Percentiles rank a stretch among this genome's conserved stretches.
Evolutionary conservation across 1,140 invertebrate species (phyloP).

Genomic region (Eumaeus atala): DNA sequence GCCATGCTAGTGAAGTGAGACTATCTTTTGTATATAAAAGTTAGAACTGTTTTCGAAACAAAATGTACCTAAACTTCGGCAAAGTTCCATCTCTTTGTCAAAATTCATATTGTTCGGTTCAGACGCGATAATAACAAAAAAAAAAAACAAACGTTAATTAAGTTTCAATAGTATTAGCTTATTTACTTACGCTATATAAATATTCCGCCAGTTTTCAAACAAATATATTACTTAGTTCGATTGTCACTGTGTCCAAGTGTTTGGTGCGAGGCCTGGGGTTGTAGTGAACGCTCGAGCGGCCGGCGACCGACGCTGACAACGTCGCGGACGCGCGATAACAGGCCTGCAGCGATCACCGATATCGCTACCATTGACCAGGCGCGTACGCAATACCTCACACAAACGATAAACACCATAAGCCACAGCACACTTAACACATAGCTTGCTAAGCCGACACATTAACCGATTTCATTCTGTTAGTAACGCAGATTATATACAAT

Average conservation of each 20-base stretch:
- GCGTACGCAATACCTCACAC: conserved; percentile 28
- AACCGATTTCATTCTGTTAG: too few species aligned
- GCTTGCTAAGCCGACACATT: too few species aligned
- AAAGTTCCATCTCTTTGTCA: too few species aligned
- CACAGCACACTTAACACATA: too few species aligned
- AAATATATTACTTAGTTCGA: background rate
- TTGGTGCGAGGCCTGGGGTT: conserved; percentile 30
- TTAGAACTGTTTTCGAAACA: too few species aligned
- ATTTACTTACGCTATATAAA: conserved; percentile 21
- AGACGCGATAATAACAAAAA: too few species aligned
- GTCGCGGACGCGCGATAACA: conserved; percentile 59
- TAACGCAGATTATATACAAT: too few species aligned
- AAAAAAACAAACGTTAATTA: background rate
- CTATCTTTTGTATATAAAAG: too few species aligned
- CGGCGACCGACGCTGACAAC: conserved; percentile 38
- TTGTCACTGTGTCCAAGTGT: conserved; percentile 16
- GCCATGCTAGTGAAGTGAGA: too few species aligned
- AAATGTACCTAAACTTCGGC: too few species aligned
- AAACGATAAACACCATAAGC: conserved; percentile 10
- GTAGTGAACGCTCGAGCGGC: conserved; percentile 39
- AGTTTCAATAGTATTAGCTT: conserved; percentile 16
- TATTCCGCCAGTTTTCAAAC: conserved; percentile 15
- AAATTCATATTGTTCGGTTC: too few species aligned
- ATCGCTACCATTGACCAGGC: conserved; percentile 37
- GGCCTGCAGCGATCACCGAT: conserved; percentile 51